Evolutionary conservation across 2,113 vertebrate species (phyloP).

Genomic region (Beaufortia kweichowensis): DNA sequence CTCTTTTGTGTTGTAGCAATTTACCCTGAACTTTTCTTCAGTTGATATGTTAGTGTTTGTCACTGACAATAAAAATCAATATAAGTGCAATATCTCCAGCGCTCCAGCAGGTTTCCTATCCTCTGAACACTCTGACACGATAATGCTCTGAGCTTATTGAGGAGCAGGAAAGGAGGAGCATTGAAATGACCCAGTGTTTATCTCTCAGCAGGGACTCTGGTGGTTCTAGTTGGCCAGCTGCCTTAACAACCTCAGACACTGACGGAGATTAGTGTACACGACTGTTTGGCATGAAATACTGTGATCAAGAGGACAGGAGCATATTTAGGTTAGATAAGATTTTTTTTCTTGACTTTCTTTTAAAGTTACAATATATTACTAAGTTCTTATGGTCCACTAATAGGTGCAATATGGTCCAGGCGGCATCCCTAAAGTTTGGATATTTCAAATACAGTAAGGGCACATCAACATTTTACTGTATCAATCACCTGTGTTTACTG

Average conservation of each 20-base stretch:
- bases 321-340: background rate
- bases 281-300: background rate
- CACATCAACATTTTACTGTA: too few relatives aligned
- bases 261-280: background rate
- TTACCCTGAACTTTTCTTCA: slow-evolving; percentile 10
- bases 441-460: too few relatives aligned
- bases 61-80: slow-evolving; percentile 45
- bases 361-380: too few relatives aligned
- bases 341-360: background rate
- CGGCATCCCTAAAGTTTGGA: too few relatives aligned
- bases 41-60: slow-evolving; percentile 23
- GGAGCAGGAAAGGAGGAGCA: background rate
- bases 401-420: too few relatives aligned
- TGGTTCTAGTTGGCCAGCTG: background rate
- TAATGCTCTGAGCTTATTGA: background rate
- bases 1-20: slow-evolving; percentile 13
- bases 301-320: slow-evolving; percentile 3
- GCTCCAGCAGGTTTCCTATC: background rate
- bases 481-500: too few relatives aligned
- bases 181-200: background rate
- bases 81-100: slow-evolving; percentile 34
- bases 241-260: slow-evolving; percentile 2
- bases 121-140: background rate
- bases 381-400: too few relatives aligned
- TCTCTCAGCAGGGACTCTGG: slow-evolving; percentile 20